These are phyloP conservation scores for Puffinus mauretanicus DNA, from an alignment of 2,113 vertebrate genomes.

Conservation along the genomic window DNA sequence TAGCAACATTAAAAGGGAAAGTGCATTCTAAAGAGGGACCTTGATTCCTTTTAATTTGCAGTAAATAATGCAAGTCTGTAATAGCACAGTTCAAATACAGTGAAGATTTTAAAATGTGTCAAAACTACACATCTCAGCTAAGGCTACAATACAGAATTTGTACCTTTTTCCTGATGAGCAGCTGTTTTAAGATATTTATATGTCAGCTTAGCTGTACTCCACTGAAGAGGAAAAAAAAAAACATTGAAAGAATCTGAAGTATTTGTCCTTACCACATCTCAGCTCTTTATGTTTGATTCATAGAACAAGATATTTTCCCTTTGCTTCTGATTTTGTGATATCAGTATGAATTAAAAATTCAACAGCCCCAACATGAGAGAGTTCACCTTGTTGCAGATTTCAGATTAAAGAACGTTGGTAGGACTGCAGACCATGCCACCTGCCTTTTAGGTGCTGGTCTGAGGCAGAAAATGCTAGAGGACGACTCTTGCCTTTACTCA, in stretches of 20 bases:
- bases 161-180: neutral
- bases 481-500: neutral
- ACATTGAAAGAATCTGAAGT: neutral
- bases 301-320: neutral
- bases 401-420: neutral
- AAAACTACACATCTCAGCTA: neutral
- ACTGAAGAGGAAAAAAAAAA: neutral
- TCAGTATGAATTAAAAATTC: neutral
- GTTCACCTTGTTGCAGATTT: neutral
- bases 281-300: neutral
- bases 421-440: neutral
- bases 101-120: neutral
- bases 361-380: neutral
- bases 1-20: neutral
- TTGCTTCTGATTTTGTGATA: neutral
- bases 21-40: neutral
- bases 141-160: neutral
- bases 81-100: neutral
- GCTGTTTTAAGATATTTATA: conserved; percentile 20
- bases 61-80: conserved; percentile 2
- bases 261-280: neutral
- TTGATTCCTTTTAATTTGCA: conserved; percentile 23
- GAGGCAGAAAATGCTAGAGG: neutral
- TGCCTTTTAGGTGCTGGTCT: neutral
- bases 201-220: neutral